A percentile compares a stretch with the other conserved stretches of the same genome.
Conservation (phyloP, 2,888 invertebrate species). For the Caenorhabditis sinica region DNA sequence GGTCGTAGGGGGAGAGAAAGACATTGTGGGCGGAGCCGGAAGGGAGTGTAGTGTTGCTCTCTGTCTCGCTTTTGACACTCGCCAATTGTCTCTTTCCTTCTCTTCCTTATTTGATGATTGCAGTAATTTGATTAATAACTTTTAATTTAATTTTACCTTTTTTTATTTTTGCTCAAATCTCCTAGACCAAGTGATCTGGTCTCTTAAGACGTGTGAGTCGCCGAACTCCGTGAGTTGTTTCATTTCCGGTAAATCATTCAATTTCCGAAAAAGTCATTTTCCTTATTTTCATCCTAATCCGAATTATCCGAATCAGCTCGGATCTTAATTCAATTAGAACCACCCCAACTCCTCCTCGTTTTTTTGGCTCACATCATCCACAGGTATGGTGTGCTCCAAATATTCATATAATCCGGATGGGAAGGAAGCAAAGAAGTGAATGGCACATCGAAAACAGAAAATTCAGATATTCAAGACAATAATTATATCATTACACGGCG, state of each 20-base stretch:
- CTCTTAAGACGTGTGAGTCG: constrained; percentile 44
- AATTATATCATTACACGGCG: constrained; percentile 61
- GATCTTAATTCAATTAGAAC: constrained; percentile 50
- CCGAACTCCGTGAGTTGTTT: constrained; percentile 65
- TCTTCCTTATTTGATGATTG: constrained; percentile 14
- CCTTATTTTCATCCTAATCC: constrained; percentile 30
- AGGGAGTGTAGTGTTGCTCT: constrained; percentile 49
- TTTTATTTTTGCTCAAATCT: background rate
- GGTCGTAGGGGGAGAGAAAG: constrained; percentile 36
- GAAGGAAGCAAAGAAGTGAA: background rate
- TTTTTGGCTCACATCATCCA: constrained; percentile 34
- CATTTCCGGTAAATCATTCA: constrained; percentile 57
- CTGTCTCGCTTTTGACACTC: constrained; percentile 47
- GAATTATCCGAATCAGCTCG: constrained; percentile 33
- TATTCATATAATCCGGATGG: constrained; percentile 48
- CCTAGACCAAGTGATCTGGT: constrained; percentile 19
- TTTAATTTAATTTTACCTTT: background rate
- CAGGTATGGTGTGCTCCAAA: constrained; percentile 25
- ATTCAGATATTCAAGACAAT: constrained; percentile 52
- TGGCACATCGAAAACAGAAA: constrained; percentile 49
- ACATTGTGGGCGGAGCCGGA: constrained; percentile 46
- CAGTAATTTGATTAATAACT: constrained; percentile 1
- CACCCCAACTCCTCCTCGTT: background rate
- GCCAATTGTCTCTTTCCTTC: constrained; percentile 39
- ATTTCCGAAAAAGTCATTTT: constrained; percentile 58